Percentiles rank a stretch among this genome's conserved stretches.
phyloP scores from a whole-genome alignment of 2,797 vertebrate species.

The Molossus alvarezi region DNA sequence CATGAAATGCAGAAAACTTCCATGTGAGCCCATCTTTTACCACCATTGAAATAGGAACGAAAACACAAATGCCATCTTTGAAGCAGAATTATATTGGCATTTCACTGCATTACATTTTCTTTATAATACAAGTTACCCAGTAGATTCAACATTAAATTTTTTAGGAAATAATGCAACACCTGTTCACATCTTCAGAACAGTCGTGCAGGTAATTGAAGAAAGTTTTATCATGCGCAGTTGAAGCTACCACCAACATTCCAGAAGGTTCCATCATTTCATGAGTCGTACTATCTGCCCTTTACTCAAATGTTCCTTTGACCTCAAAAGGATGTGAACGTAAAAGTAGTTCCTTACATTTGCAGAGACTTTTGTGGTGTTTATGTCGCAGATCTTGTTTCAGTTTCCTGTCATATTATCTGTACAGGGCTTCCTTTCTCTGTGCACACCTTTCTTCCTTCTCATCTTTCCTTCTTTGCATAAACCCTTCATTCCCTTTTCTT shows the following conservation, averaged over 20 bases:
- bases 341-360: neutral
- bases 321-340: neutral
- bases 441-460: neutral
- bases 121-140: too few relatives aligned
- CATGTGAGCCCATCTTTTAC: too few relatives aligned
- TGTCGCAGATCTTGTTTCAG: neutral
- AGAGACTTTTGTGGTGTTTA: neutral
- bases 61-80: rapidly evolving
- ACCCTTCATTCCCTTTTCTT: neutral
- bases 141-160: neutral
- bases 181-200: neutral
- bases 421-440: neutral
- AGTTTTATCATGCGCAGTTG: neutral
- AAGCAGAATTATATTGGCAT: rapidly evolving
- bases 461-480: neutral
- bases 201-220: neutral
- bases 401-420: neutral
- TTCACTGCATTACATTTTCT: neutral
- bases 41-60: rapidly evolving
- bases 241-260: neutral
- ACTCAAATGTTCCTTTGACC: neutral
- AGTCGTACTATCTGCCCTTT: neutral
- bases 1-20: neutral
- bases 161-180: neutral
- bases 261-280: neutral